These are phyloP conservation scores for Condylostylus longicornis DNA, from an alignment of 1,140 invertebrate species.

Conservation along the genomic window DNA sequence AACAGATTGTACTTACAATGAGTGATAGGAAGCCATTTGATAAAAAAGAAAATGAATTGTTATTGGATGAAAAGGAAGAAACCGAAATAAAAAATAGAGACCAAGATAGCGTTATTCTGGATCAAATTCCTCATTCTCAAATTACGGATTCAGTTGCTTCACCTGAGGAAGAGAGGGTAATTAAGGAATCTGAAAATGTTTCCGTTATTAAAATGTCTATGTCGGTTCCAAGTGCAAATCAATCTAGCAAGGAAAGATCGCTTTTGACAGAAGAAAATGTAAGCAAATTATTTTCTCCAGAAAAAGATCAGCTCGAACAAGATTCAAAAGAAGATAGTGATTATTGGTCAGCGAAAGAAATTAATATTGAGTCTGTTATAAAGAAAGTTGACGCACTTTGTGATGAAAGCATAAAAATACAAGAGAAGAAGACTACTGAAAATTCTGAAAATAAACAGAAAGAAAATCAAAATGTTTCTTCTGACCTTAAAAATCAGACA, in stretches of 20 bases:
- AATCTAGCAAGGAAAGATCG: constrained; percentile 11
- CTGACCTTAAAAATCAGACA: too few species aligned
- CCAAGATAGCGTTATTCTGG: too few species aligned
- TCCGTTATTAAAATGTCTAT: constrained; percentile 25
- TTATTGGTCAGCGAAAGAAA: constrained; percentile 59
- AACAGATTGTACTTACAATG: too few species aligned
- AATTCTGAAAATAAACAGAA: constrained; percentile 25
- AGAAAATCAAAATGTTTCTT: too few species aligned
- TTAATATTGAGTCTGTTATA: constrained; percentile 58
- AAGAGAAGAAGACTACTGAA: constrained; percentile 12
- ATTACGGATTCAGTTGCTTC: not conserved
- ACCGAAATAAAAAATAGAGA: too few species aligned
- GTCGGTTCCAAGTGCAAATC: constrained; percentile 12
- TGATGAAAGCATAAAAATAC: constrained; percentile 34
- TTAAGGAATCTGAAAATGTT: constrained; percentile 20
- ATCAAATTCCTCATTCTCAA: too few species aligned
- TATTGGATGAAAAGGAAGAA: too few species aligned
- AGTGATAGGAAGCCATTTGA: too few species aligned
- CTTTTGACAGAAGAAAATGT: constrained; percentile 27
- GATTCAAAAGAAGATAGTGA: constrained; percentile 53
- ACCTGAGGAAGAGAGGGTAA: not conserved
- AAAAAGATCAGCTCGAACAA: constrained; percentile 22
- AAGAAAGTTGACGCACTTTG: constrained; percentile 49
- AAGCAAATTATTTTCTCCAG: constrained; percentile 29
- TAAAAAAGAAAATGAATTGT: too few species aligned